Evolutionary conservation across 2,888 invertebrate genomes (phyloP), one percentile per base, ranked within the genome.

Genomic region (Muschampia plurimacula): DNA sequence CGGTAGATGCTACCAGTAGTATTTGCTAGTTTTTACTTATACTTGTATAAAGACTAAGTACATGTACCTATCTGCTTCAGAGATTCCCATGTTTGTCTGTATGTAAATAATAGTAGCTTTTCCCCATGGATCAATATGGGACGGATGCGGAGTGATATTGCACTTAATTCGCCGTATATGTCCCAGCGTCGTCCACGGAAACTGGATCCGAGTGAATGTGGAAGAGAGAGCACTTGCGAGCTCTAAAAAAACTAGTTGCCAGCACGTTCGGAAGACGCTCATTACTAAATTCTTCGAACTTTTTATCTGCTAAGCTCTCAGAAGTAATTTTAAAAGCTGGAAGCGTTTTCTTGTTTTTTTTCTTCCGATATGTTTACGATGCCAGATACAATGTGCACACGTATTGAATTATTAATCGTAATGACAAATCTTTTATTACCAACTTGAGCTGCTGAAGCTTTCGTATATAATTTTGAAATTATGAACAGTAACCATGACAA

Each of bases 261-360:
- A 64, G 76, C 62, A 71, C 77, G 86, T 87, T 89, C 87, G 86
- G 89, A 87, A 89, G 87, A 86, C 86, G 87, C 84, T 87, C 89
- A 88, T 91, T 91, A 91, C 87, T 83, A 89, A 88, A 90, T 89
- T 89, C 89, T 82, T 77, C 79, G 81, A 83, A 83, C 86, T 89
- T 91, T 90, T 91, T 89, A 83, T 81, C 76, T 67, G 74, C 74
- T 80, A 77, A 78, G 79, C 82, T 87, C 88, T 84, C 77, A 80
- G 89, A 84, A 85, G 83, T 79, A 78, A 85, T 86, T 84, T 86
- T 83, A 82, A 79, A 77, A 76, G 75, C 76, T 79, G 79, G 79
- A 77, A 75, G 78, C 69, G 59, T 72, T 73, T 76, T 73, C 73
- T 63, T 62, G 63, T 77, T 77, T 77, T 78, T n/a, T 28, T 46